Evolutionary conservation across 2,797 vertebrate genomes (phyloP), one percentile per base, ranked within the genome.

Genomic region (Sebastes nivosus): DNA sequence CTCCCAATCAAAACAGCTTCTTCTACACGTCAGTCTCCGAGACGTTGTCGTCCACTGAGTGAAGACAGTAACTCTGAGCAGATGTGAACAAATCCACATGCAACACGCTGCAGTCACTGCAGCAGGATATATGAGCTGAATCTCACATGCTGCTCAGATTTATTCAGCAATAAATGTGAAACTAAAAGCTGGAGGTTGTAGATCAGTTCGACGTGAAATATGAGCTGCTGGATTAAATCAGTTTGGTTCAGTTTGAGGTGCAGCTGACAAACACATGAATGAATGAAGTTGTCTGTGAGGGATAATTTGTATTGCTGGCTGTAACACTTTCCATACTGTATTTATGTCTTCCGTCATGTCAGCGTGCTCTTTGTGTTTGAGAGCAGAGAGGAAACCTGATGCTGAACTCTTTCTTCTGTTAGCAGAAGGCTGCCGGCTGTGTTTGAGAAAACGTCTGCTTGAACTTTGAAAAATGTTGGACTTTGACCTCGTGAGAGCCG

Each of bases 301-400:
- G 54, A 42, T 67, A 1, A 58, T 81, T 75, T 65, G 79, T 80
- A 9, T 73, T 55, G 16, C 12, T 8, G 54, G 4, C 71, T 79
- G 14, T 50, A 61, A 80, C 82, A 67, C 82, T 86, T 80, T 57
- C 57, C 67, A 1, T 64, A 4, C 67, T 78, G 73, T 73, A 57
- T 75, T 59, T 3, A 14, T 67, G 65, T 42, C 77, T 24, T 84
- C 52, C 29, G 16, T 89, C 79, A 82, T 58, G 70, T 71, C 30
- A 5, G 18, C 46, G 22, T 22, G 67, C 3, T 34, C 58, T 55
- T 57, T 81, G 52, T 60, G 67, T 67, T 32, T 25, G 34, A 54
- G 32, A 58, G 57, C 20, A 2, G 16, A 58, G 20, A 63, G 18
- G 73, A 75, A 88, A 81, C 75, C 80, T 50, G 67, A 89, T 1